Evolutionary conservation across 2,797 vertebrate species (phyloP), one percentile per base, ranked within the genome.

Genomic region (Danio jaintianensis): DNA sequence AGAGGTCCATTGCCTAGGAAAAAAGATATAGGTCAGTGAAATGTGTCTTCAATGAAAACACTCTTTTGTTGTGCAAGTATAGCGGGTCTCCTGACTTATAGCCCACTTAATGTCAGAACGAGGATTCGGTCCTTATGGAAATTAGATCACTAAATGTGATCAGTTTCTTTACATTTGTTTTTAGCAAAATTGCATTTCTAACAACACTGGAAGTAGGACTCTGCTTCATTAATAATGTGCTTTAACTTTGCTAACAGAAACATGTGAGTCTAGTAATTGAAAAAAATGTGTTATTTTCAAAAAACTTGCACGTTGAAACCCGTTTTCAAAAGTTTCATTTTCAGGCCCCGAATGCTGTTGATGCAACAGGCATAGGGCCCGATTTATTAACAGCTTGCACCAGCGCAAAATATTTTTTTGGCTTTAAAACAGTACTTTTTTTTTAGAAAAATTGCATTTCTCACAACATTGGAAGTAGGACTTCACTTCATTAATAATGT

Each of bases 1-100:
- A 94, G 73, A 94, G 86, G 87, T 95, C 93, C 93, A 94, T 93
- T 0, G 93, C 94, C 94, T 95, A 78, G 15, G 70, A 84, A 43
- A 85, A 36, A 20, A 74, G 75, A 84, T 84, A 52, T 45, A 64
- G 45, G 81, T 85, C 20, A 78, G 80, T 12, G 58, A 40, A 45
- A 55, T 55, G n/a, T 68, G 53, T 55, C 29, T 58, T 42, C 48
- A 61, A 22, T 79, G 18, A 53, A 43, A 53, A 75, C 77, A 50
- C 5, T 53, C n/a, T 69, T 48, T 38, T 59, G 75, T 48, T 58
- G 53, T 58, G 22, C 40, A 48, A 20, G 36, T n/a, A 61, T 22
- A 11, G 3, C 42, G 48, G 16, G 16, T 52, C 76, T 40, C 29
- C 52, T 69, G 62, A 66, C 48, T 20, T 64, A 76, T 36, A 45